Conservation (phyloP, 2,797 vertebrate genomes). For the Peromyscus aztecus region DNA sequence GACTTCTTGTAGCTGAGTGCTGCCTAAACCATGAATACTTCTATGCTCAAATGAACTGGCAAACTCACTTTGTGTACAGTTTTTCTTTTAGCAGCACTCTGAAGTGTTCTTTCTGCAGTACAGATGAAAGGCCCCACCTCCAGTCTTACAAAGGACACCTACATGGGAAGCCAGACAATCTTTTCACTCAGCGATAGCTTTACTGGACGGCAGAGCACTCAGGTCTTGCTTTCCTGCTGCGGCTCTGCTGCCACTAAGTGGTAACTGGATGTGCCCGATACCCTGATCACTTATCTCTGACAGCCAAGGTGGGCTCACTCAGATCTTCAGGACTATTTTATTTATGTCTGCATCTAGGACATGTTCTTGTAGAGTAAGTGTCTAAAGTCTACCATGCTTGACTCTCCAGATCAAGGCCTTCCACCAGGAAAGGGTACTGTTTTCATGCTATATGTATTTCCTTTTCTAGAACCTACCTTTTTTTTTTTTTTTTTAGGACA, state of each 20-base stretch:
- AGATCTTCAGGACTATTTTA: background rate
- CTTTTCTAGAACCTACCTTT: background rate
- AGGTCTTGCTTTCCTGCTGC: background rate
- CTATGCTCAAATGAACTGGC: background rate
- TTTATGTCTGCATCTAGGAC: background rate
- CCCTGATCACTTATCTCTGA: background rate
- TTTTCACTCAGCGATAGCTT: background rate
- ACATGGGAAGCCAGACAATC: background rate
- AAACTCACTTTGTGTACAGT: background rate
- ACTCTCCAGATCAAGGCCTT: constrained; percentile 14
- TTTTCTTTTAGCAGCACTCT: background rate
- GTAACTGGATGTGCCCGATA: background rate
- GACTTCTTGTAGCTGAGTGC: background rate
- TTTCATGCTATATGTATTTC: background rate
- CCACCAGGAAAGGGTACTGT: background rate
- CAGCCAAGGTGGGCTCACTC: background rate
- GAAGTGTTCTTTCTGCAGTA: background rate
- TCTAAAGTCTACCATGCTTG: background rate
- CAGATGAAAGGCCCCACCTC: background rate
- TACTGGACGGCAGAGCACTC: background rate
- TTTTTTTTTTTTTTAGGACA: background rate
- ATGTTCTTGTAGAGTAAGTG: background rate
- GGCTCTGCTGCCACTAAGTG: background rate
- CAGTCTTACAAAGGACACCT: background rate
- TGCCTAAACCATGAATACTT: background rate